These are phyloP conservation scores for Trididemnum clinides DNA, from an alignment of 23 tunicate species.

Conservation along the genomic window DNA sequence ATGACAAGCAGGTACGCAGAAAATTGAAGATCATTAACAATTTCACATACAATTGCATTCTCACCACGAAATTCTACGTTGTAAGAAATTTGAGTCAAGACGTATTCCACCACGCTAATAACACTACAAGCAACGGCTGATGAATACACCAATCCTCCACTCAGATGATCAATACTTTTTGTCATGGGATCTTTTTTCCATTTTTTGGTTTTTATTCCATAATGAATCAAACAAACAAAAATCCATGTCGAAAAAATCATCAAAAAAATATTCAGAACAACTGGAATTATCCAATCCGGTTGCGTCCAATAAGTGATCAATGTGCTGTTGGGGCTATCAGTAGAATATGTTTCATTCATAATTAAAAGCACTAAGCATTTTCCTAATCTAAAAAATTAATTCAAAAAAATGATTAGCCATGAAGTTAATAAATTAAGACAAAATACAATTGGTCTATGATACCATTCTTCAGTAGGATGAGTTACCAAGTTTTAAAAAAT, in stretches of 20 bases:
- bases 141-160: conserved; percentile 37
- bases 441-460: too few relatives aligned
- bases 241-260: conserved; percentile 9
- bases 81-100: conserved; percentile 29
- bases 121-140: conserved; percentile 27
- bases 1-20: conserved; percentile 24
- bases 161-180: conserved; percentile 7
- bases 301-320: neutral
- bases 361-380: too few relatives aligned
- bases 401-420: too few relatives aligned
- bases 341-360: too few relatives aligned
- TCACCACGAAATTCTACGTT: conserved; percentile 6
- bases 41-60: conserved; percentile 33
- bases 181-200: neutral
- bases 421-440: too few relatives aligned
- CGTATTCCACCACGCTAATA: conserved; percentile 1
- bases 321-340: too few relatives aligned
- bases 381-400: too few relatives aligned
- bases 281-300: conserved; percentile 30
- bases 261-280: neutral
- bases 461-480: too few relatives aligned
- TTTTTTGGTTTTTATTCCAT: conserved; percentile 43
- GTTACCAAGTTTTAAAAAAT: too few relatives aligned
- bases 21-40: conserved; percentile 40
- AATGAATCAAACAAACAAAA: neutral